Conservation (phyloP, 2,113 vertebrate species). For the Oriolus oriolus region DNA sequence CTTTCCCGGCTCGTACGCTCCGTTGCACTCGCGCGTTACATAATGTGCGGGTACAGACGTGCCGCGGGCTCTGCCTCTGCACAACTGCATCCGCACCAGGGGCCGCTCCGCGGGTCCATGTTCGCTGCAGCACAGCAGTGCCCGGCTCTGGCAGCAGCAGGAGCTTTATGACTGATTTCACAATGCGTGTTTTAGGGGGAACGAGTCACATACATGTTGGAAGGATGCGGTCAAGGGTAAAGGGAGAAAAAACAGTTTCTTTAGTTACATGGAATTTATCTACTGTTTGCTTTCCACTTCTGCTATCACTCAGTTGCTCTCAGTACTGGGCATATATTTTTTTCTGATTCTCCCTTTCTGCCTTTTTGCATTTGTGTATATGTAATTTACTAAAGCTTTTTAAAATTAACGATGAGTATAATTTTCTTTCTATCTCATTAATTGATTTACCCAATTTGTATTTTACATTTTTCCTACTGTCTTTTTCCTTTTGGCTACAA, state of each 20-base stretch:
- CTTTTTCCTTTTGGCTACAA: neutral
- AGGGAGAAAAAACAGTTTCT: neutral
- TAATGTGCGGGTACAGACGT: neutral
- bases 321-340: neutral
- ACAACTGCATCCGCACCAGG: neutral
- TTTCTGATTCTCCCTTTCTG: neutral
- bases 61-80: neutral
- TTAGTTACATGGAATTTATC: neutral
- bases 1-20: neutral
- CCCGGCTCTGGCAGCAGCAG: accelerated
- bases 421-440: neutral
- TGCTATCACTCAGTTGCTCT: neutral
- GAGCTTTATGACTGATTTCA: accelerated
- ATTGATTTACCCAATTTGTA: neutral
- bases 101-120: neutral
- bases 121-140: neutral
- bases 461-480: neutral
- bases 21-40: neutral
- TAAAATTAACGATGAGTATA: accelerated
- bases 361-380: neutral
- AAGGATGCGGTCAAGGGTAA: neutral
- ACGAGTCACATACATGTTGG: neutral
- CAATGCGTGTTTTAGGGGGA: accelerated
- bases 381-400: neutral
- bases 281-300: neutral